Evolutionary conservation across 2,113 vertebrate species (phyloP).

Genomic region (Polypterus bichir): DNA sequence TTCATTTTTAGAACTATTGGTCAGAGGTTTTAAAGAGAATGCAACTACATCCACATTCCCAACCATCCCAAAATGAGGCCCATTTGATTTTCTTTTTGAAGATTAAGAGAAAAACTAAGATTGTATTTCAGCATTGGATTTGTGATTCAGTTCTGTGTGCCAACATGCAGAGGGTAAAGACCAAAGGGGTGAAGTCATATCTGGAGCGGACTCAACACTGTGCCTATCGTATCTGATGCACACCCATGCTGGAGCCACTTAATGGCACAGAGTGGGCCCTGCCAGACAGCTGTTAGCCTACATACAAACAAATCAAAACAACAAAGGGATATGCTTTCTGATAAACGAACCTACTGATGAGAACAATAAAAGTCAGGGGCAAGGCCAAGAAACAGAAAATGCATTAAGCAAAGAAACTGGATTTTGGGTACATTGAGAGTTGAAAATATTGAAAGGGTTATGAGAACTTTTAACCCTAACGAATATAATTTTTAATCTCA

Average conservation of each 20-base stretch:
- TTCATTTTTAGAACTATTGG: too few relatives aligned
- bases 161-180: too few relatives aligned
- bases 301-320: slow-evolving; percentile 13
- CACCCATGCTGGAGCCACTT: slow-evolving; percentile 2
- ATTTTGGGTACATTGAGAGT: slow-evolving; percentile 12
- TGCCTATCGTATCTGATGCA: background rate
- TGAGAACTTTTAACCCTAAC: too few relatives aligned
- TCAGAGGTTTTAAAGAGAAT: too few relatives aligned
- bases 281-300: background rate
- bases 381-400: background rate
- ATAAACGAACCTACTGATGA: slow-evolving; percentile 11
- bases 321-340: slow-evolving; percentile 10
- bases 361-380: slow-evolving; percentile 12
- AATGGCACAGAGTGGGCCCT: background rate
- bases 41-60: too few relatives aligned
- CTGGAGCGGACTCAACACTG: background rate
- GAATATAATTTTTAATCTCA: too few relatives aligned
- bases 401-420: slow-evolving; percentile 1
- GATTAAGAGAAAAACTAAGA: too few relatives aligned
- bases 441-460: too few relatives aligned
- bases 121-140: too few relatives aligned
- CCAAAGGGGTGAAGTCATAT: background rate
- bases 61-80: too few relatives aligned
- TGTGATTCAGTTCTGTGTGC: too few relatives aligned
- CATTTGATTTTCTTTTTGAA: too few relatives aligned